phyloP scores from a whole-genome alignment of 2,888 invertebrate species.

The Pherbina coryleti region DNA sequence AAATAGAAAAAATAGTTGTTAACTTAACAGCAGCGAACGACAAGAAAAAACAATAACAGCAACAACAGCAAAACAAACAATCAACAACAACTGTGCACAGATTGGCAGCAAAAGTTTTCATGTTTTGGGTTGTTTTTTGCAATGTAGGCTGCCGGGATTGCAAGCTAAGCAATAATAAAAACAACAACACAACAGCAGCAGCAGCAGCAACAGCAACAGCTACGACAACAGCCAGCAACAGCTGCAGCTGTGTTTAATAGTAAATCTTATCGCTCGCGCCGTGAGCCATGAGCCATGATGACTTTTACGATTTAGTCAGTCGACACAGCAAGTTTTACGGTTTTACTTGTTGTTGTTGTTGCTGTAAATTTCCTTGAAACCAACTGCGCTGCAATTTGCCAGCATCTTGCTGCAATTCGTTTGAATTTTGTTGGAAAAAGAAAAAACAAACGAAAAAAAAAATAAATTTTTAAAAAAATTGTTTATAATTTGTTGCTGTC shows the following conservation, averaged over 20 bases:
- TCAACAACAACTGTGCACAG: not conserved
- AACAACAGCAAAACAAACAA: slow-evolving; percentile 2
- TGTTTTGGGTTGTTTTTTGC: too few species aligned
- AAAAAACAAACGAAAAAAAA: not conserved
- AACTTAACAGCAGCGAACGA: slow-evolving; percentile 24
- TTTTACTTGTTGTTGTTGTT: slow-evolving; percentile 21
- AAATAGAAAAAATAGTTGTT: slow-evolving; percentile 43
- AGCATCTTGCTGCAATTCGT: slow-evolving; percentile 1
- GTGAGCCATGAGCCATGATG: slow-evolving; percentile 14
- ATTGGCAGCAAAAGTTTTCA: not conserved
- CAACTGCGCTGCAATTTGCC: slow-evolving; percentile 1
- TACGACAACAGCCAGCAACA: not conserved
- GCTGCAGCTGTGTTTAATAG: slow-evolving; percentile 16
- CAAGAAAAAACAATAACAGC: slow-evolving; percentile 33
- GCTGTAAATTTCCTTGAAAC: slow-evolving; percentile 12
- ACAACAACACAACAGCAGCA: slow-evolving; percentile 27
- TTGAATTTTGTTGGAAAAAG: not conserved
- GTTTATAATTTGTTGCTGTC: not conserved
- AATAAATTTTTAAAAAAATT: not conserved
- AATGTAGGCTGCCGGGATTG: too few species aligned
- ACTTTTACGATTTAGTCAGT: slow-evolving; percentile 20
- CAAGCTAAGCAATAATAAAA: not conserved
- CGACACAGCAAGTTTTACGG: slow-evolving; percentile 17
- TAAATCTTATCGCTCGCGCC: slow-evolving; percentile 29
- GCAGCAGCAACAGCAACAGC: slow-evolving; percentile 14